Evolutionary conservation across 2,113 vertebrate species (phyloP), one percentile per base, ranked within the genome.

Genomic region (Columba livia): DNA sequence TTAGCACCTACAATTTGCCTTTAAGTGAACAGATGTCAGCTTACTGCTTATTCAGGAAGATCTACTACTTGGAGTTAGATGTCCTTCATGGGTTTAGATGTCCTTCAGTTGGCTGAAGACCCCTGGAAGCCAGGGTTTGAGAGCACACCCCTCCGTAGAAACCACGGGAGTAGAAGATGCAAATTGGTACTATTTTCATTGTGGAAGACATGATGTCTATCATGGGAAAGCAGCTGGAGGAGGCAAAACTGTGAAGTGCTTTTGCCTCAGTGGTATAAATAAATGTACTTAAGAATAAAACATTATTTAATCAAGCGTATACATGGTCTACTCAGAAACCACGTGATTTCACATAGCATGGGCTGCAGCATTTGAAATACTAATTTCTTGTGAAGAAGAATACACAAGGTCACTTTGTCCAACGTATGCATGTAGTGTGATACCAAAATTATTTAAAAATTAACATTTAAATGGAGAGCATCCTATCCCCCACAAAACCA

Each of bases 261-360:
- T 88, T 86, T 90, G 14, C 65, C 31, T 95, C 50, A 42, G 17
- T n/a, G 32, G 29, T 90, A 80, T 80, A 94, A 82, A 90, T 83
- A 91, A 82, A 88, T 24, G 44, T 73, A 80, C 67, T 80, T 60
- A 29, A 51, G 58, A 93, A 88, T 79, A 77, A 90, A 88, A 50
- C 86, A 80, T 67, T 51, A 31, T 75, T 91, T 94, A 85, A 82
- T 90, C 75, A n/a, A 72, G 70, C 16, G 38, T 74, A 48, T 11
- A 32, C 48, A 69, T 10, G 26, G 56, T 47, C 48, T 92, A 50
- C 31, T 86, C 19, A 32, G 56, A 88, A 96, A 88, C 29, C 42
- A 61, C 2, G 25, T 23, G 34, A 66, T 84, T 89, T 88, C 34
- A 31, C 4, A 14, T 60, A 74, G 42, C 50, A 56, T 10, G 28